Base-by-base conservation (phyloP, 2,888 invertebrate species). In the Parelbella ahira region DNA sequence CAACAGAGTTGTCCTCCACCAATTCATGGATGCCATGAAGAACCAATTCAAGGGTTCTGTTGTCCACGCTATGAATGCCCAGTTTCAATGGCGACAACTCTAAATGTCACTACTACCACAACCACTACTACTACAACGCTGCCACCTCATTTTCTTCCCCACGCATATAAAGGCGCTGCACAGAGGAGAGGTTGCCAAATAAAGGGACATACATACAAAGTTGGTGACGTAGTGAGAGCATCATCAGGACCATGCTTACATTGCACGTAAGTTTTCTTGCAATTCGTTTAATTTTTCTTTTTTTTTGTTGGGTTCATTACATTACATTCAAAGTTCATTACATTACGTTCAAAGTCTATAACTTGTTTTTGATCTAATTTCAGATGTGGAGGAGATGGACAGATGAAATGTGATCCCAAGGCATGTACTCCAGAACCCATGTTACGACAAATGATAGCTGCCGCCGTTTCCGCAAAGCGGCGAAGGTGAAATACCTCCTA, bases 1-100 rank as follows among this genome's bases (percentile, higher is more conserved):
- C 97, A 97, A 80, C 97, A 97, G 79, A 96, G 96, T 63, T 97
- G 97, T 81, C 97, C 97, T 37, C 97, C 97, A 33, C 97, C 97
- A 23, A 97, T 97, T 60, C 93, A 93, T 33, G 94, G 94, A 44
- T 97, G 97, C 63, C 94, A 94, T 73, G 96, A 97, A 72, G 97
- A 97, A 78, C 94, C 95, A 8, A 97, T 97, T 59, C 91, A 92
- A 74, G 97, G 97, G 10, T 97, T 97, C 91, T 97, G 97, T 74
- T 97, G 97, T 86, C 97, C 97, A 33, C 90, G 97, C 61, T 97
- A 97, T 72, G 96, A 97, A 77, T 97, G 97, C 70, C 97, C 94
- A 6, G 96, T 97, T 6, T 93, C 94, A 1, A 95, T 94, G 94
- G 94, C 94, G 21, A 92, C 93, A 18, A 90, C 92, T 44, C 88